Base-by-base conservation (phyloP, 2,888 invertebrate genomes). In the Atrina japonica region DNA sequence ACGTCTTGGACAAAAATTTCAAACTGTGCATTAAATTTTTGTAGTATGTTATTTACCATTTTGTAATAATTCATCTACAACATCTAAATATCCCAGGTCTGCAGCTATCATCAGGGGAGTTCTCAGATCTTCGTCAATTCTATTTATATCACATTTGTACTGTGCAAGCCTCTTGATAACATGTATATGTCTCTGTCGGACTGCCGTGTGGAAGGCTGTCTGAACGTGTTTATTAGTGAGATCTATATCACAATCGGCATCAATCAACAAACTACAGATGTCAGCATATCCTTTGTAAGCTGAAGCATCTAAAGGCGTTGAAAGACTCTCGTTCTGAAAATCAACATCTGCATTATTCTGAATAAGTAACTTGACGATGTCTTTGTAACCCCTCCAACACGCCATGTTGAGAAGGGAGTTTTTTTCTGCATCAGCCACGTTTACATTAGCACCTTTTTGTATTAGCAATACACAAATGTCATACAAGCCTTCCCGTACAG, bases 351-450 rank as follows among this genome's bases (percentile, higher is more conserved):
- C 88, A 23, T 75, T 70, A 66, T 81, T 75, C 21, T 83, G 70
- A 23, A 89, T 77, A 11, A 89, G 77, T 30, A 88, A 64, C 58
- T 84, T 64, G 5, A 81, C 82, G 21, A 88, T 80, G 3, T 83
- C 75, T 23, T 50, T 40, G 59, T 79, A 75, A 16, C 85, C 85
- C 70, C 79, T 76, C 81, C 78, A 84, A 59, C 86, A 86, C 0
- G 88, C 88, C 78, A 85, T 83, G 58, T 88, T 86, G 0, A 89
- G 76, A 6, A 89, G 72, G 30, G 82, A 85, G 66, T 88, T 87
- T 29, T 77, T 72, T 61, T 88, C 86, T 35, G 85, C 86, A 80
- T 88, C 84, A 45, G 77, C 73, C 64, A 82, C 81, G 63, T 88
- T 82, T 18, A 88, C 86, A 78, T 85, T 81, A 9, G 88, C 88